These are phyloP conservation scores for Desmophyllum pertusum DNA, from an alignment of 92 coral and sea anemone genomes.

Conservation along the genomic window DNA sequence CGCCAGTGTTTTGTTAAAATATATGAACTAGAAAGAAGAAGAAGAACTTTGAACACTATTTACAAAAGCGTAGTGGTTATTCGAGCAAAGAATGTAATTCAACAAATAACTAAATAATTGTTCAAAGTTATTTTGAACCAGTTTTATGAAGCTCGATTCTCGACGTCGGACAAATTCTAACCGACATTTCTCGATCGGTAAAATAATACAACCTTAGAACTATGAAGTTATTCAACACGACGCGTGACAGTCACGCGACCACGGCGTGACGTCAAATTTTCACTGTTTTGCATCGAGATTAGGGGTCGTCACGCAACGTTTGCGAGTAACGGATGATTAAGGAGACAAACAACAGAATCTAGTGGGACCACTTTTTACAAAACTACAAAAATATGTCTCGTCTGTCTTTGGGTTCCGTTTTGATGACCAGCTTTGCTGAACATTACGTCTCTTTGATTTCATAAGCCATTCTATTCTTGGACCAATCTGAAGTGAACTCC, in stretches of 20 bases:
- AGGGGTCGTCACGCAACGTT: background rate
- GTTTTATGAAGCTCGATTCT: slow-evolving; percentile 17
- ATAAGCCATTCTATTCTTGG: background rate
- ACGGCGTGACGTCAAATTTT: slow-evolving; percentile 5
- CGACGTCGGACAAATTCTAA: background rate
- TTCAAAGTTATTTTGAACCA: background rate
- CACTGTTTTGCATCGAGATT: background rate
- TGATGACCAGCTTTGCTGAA: background rate
- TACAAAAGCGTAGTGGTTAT: slow-evolving; percentile 20
- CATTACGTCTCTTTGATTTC: background rate
- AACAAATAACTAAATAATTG: slow-evolving; percentile 10
- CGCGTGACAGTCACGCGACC: background rate
- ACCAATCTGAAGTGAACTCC: background rate
- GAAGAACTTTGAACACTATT: slow-evolving; percentile 20
- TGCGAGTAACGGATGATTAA: background rate
- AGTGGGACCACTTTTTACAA: slow-evolving; percentile 1
- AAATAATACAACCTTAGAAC: background rate
- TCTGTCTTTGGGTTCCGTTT: background rate
- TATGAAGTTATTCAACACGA: background rate
- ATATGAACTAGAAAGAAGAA: slow-evolving; percentile 19
- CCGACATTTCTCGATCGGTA: background rate
- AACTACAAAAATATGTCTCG: slow-evolving; percentile 6
- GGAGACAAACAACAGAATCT: background rate
- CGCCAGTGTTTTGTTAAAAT: slow-evolving; percentile 27
- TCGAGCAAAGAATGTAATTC: slow-evolving; percentile 1